Conservation (phyloP, 2,888 invertebrate genomes). For the Macaria notata region DNA sequence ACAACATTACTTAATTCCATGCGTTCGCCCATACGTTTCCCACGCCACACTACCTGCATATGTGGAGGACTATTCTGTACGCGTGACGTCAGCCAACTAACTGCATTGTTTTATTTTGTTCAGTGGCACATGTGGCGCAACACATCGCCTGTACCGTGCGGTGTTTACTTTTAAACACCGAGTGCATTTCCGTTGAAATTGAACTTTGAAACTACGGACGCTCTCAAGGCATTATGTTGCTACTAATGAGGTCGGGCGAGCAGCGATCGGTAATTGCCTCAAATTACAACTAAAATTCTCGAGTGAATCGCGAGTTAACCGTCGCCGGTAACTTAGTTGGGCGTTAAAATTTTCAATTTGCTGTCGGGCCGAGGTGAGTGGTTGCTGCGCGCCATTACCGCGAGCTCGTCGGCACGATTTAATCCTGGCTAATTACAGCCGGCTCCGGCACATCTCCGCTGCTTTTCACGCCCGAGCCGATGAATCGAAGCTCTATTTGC, state of each 20-base stretch:
- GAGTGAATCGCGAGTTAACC: constrained; percentile 41
- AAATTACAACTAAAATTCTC: constrained; percentile 27
- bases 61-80: constrained; percentile 50
- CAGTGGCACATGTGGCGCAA: constrained; percentile 49
- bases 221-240: constrained; percentile 15
- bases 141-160: constrained; percentile 24
- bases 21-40: constrained; percentile 44
- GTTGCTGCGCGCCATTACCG: constrained; percentile 49
- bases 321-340: constrained; percentile 51
- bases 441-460: constrained; percentile 49
- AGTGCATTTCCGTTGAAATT: constrained; percentile 30
- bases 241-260: constrained; percentile 18
- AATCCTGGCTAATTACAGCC: constrained; percentile 66
- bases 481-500: constrained; percentile 52
- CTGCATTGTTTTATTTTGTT: constrained; percentile 55
- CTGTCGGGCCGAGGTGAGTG: constrained; percentile 38
- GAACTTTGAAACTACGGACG: constrained; percentile 23
- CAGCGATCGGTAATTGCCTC: constrained; percentile 21
- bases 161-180: constrained; percentile 32
- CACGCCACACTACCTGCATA: constrained; percentile 62
- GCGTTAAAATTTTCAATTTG: constrained; percentile 51
- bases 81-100: constrained; percentile 48
- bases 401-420: constrained; percentile 54
- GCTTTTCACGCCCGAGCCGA: constrained; percentile 33
- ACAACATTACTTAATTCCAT: constrained; percentile 12